These are phyloP conservation scores for Acrocephalus kingi DNA, from an alignment of 2,113 vertebrate species.

Conservation along the genomic window DNA sequence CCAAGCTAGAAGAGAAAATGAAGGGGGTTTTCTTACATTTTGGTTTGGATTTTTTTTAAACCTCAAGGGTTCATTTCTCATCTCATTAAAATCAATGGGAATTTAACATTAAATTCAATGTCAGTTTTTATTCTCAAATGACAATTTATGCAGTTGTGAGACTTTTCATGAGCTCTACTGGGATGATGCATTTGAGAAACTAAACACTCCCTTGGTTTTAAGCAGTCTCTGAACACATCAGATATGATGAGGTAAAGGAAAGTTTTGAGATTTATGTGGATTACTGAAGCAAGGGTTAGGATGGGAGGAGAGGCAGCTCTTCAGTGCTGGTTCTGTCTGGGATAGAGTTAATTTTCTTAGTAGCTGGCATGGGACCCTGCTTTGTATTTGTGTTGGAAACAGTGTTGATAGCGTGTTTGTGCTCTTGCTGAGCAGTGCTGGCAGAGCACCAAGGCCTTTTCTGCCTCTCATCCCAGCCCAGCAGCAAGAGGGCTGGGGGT, in stretches of 20 bases:
- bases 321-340: neutral
- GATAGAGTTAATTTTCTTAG: neutral
- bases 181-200: neutral
- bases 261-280: neutral
- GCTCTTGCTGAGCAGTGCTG: neutral
- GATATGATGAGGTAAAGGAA: neutral
- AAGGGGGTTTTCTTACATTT: accelerated
- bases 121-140: neutral
- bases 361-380: neutral
- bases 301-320: neutral
- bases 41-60: neutral
- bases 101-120: neutral
- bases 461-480: neutral
- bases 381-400: neutral
- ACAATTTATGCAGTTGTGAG: neutral
- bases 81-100: neutral
- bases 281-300: neutral
- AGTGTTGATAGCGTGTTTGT: neutral
- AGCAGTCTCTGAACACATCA: neutral
- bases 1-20: neutral
- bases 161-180: neutral
- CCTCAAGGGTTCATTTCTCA: neutral
- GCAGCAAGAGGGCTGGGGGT: too few relatives aligned
- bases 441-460: neutral
- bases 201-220: neutral